Evolutionary conservation across 1,140 invertebrate genomes (phyloP), one percentile per base, ranked within the genome.

Genomic region (Magallana ariakensis): DNA sequence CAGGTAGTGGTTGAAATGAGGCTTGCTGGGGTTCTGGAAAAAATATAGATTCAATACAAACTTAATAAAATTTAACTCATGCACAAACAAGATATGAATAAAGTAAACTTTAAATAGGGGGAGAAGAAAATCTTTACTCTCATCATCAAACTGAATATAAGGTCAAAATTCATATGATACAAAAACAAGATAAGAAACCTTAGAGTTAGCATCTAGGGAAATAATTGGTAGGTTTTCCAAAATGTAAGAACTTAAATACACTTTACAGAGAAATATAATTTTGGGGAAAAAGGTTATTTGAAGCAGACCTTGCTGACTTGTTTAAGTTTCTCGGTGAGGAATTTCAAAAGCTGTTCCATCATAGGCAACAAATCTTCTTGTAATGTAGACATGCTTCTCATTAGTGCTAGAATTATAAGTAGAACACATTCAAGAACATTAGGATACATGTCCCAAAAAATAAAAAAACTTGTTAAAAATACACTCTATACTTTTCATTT

Each of bases 1-100:
- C 1, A 99, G 95, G 95, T 98, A 99, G 94, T 99, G 98, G 95
- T 99, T 99, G 94, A 99, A 99, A 94, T 99, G 97, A 0, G 99
- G 98, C 91, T 98, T 97, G 91, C 97, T 98, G 0, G 98, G 98
- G 95, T 99, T 99, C 95, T 96, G 89, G n/a, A 55, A 57, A 66
- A 88, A 83, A 80, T 62, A 33, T 4, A 83, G 26, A 53, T 22
- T 6, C n/a, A 13, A 16, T n/a, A 5, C 9, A n/a, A 60, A 60
- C 5, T 60, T 13, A 60, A 60, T 60, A n/a, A 60, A 60, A 60
- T 13, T 60, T 60, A 13, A 13, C 11, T n/a, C 10, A 60, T 2
- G 13, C 11, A 13, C 33, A 46, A 46, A 46, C 33, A 46, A 46
- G 33, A 46, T 5, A 46, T 46, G 33, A 46, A 46, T 46, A 46